Base-by-base conservation (phyloP, 2,888 invertebrate genomes). In the Leptinotarsa tumamoca region DNA sequence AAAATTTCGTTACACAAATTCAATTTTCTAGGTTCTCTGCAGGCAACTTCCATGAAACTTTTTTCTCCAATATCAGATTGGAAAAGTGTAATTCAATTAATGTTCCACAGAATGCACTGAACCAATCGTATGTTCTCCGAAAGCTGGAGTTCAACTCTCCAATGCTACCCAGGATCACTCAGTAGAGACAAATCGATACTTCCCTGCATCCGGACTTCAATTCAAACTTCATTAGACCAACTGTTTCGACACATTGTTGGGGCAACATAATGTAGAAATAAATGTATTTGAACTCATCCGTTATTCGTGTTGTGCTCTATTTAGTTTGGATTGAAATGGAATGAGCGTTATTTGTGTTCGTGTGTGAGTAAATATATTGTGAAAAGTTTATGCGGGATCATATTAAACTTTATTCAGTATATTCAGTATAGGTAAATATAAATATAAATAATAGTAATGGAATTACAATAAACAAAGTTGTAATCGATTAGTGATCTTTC, bases 251-350 rank as follows among this genome's bases (percentile, higher is more conserved):
- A 63, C 51, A 69, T 63, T 73, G 69, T 69, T 66, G 52, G 50
- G 69, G 74, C n/a, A 56, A 70, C 70, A 74, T 67, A 74, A 74
- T 74, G 70, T 67, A 74, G 70, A 66, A 74, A 74, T 70, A 63
- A 23, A 74, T 74, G 74, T 74, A 69, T 74, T 74, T 74, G 70
- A 70, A 74, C 70, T 52, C 54, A 70, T 74, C 74, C 70, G 74
- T 63, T 50, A 61, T 73, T 66, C 73, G 73, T 63, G 61, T 69
- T 66, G 69, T 67, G 69, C 70, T 74, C 70, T 70, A 74, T 74
- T 74, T 70, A 70, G 70, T 70, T 51, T 70, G 70, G 67, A 74
- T 74, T 74, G 56, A 70, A 74, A 69, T 50, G 54, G 74, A 69
- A 70, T 74, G 74, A 70, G 74, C 68, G 54, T 56, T 43, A 66